phyloP scores from a whole-genome alignment of 2,888 invertebrate species.

The Lasioglossum figueresi region DNA sequence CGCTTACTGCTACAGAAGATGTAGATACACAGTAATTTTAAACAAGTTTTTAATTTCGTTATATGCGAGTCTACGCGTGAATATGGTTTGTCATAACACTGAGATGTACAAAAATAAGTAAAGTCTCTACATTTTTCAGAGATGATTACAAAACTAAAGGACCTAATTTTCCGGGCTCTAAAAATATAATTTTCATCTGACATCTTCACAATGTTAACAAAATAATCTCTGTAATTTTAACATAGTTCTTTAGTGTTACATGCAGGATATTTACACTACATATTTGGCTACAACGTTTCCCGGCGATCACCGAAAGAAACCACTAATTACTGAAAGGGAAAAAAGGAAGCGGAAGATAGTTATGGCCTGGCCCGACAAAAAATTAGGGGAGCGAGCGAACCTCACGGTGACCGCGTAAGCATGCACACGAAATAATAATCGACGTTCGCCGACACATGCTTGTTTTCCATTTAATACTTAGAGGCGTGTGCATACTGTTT shows the following conservation, averaged over 20 bases:
- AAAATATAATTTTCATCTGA: not conserved
- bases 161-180: not conserved
- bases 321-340: not conserved
- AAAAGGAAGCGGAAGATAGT: not conserved
- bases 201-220: not conserved
- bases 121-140: not conserved
- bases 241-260: not conserved
- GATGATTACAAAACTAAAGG: no score
- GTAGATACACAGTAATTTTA: no score
- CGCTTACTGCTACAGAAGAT: no score
- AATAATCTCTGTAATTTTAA: not conserved
- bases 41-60: no score
- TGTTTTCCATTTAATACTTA: conserved; percentile 33
- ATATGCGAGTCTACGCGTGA: no score
- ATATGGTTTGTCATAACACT: not conserved
- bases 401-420: not conserved
- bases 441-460: not conserved
- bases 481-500: conserved; percentile 8
- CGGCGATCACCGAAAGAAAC: not conserved
- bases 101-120: not conserved
- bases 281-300: not conserved
- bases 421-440: conserved; percentile 10
- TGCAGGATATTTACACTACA: not conserved
- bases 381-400: conserved; percentile 12
- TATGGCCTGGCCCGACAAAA: not conserved